Conservation (phyloP, 2,797 vertebrate genomes). For the Notamacropus eugenii region DNA sequence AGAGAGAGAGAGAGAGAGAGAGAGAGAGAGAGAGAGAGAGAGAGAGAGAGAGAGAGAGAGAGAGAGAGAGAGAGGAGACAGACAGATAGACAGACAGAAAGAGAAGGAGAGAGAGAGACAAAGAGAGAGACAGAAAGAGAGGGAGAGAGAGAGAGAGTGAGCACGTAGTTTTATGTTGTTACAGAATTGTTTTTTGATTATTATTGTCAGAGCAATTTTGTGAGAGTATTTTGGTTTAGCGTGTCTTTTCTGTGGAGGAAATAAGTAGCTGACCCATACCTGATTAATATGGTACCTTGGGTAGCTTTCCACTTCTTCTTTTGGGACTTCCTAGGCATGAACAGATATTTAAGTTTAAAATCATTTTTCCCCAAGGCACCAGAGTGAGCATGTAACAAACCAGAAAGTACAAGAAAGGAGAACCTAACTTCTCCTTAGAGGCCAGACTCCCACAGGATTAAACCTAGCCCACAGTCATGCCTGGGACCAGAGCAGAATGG, state of each 20-base stretch:
- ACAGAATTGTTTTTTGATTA: not conserved
- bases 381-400: not conserved
- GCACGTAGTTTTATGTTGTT: not conserved
- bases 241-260: not conserved
- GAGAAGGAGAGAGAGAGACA: too few relatives aligned
- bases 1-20: not conserved
- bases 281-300: not conserved
- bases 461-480: not conserved
- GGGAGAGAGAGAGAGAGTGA: too few relatives aligned
- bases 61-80: too few relatives aligned
- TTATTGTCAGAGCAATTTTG: not conserved
- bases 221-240: not conserved
- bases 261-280: not conserved
- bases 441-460: not conserved
- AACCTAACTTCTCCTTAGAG: not conserved
- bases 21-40: not conserved
- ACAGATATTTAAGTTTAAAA: not conserved
- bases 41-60: too few relatives aligned
- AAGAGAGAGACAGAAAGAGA: too few relatives aligned
- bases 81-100: too few relatives aligned
- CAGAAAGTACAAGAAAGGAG: not conserved
- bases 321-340: not conserved
- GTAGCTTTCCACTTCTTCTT: not conserved
- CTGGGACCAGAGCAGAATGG: not conserved
- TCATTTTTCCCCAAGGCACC: not conserved